Evolutionary conservation across 2,888 invertebrate genomes (phyloP).

Genomic region (Pseudanteris insignis): DNA sequence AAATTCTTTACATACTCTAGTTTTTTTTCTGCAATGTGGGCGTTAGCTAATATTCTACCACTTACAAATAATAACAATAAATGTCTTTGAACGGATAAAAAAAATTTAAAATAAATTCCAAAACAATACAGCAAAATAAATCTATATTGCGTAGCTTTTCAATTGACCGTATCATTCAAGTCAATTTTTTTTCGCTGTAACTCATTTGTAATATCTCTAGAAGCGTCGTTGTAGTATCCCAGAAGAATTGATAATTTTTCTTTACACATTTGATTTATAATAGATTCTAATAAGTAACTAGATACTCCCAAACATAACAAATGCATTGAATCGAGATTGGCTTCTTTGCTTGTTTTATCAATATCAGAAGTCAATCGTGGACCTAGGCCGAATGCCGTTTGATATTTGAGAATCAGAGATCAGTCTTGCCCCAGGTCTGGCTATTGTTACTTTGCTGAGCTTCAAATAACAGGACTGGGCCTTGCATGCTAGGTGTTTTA

Average conservation of each 20-base stretch:
- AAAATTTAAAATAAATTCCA: not conserved
- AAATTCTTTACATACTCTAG: not conserved
- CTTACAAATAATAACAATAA: not conserved
- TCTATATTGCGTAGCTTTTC: slow-evolving; percentile 37
- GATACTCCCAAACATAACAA: slow-evolving; percentile 12
- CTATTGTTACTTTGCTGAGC: too few relatives aligned
- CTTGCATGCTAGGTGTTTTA: too few relatives aligned
- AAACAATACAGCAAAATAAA: slow-evolving; percentile 35
- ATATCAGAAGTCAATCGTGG: too few relatives aligned
- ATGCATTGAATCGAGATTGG: slow-evolving; percentile 32
- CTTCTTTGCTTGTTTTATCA: too few relatives aligned
- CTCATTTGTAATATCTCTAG: too few relatives aligned
- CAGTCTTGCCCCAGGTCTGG: too few relatives aligned
- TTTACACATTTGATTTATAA: too few relatives aligned
- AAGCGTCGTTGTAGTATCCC: too few relatives aligned
- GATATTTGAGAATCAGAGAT: too few relatives aligned
- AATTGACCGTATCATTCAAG: not conserved
- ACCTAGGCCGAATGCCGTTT: too few relatives aligned
- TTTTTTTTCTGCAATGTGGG: not conserved
- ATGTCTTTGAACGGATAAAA: not conserved
- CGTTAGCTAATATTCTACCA: not conserved
- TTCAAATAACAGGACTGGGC: too few relatives aligned
- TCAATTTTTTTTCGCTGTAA: slow-evolving; percentile 2
- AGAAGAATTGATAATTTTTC: too few relatives aligned
- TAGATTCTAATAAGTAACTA: slow-evolving; percentile 9